Conservation (phyloP, 2,888 invertebrate species). For the Orchesella flavescens region DNA sequence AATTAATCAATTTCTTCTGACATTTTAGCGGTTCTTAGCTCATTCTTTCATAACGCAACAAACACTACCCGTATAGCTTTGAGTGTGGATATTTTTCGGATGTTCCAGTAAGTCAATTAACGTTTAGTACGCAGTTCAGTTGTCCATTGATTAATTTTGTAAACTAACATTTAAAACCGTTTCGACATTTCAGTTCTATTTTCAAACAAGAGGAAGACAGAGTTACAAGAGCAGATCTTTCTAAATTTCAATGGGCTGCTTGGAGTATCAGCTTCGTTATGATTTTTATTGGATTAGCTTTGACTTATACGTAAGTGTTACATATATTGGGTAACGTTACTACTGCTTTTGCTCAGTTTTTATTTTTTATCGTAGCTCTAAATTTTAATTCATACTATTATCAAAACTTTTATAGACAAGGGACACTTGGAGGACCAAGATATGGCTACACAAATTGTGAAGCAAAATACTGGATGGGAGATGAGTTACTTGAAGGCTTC, state of each 20-base stretch:
- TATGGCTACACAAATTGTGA: constrained; percentile 65
- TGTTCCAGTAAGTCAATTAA: constrained; percentile 62
- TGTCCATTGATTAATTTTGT: too few relatives aligned
- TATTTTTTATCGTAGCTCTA: not conserved
- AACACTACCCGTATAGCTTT: constrained; percentile 62
- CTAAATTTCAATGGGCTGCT: constrained; percentile 56
- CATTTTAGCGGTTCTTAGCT: constrained; percentile 56
- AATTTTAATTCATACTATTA: not conserved
- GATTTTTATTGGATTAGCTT: constrained; percentile 61
- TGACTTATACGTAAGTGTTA: constrained; percentile 56
- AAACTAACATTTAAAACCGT: constrained; percentile 8
- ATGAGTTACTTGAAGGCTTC: constrained; percentile 63
- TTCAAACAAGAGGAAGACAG: constrained; percentile 62
- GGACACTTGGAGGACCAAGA: constrained; percentile 58
- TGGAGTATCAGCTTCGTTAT: constrained; percentile 61
- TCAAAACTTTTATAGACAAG: constrained; percentile 40
- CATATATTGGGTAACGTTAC: not conserved
- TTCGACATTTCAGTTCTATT: constrained; percentile 43
- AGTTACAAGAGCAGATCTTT: constrained; percentile 51
- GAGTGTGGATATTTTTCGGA: constrained; percentile 60
- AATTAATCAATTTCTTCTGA: not conserved
- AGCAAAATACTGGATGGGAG: constrained; percentile 66
- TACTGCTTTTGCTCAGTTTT: not conserved
- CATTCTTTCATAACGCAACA: constrained; percentile 65
- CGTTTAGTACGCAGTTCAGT: constrained; percentile 18